Base-by-base conservation (phyloP, 35 echinoderm and acorn worm genomes). In the Lytechinus variegatus region DNA sequence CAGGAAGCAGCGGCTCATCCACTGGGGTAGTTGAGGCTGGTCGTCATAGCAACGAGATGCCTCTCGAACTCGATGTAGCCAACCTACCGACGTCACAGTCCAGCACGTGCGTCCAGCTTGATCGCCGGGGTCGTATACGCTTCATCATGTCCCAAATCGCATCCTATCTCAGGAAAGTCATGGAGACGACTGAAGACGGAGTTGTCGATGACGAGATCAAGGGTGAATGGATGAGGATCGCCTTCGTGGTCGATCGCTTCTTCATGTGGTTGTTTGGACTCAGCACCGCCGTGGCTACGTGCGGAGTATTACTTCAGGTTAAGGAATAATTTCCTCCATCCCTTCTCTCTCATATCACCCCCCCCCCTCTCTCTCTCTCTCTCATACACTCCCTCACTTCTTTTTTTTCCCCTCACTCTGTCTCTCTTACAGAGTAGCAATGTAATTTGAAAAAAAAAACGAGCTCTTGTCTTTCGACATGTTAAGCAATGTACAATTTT, bases 171-270 rank as follows among this genome's bases (percentile, higher is more conserved):
- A 61, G 91, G 9, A 52, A 87, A 54, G 54, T 97, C 89, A 94
- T 97, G 29, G 94, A 99, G 86, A 86, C 54, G 55, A 91, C 89
- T 2, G 97, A 99, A 12, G 89, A 92, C 24, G 89, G 87, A 51
- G 93, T 96, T 55, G 55, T 95, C 44, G 96, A 97, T 52, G 95
- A 96, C 21, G 97, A 97, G 54, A 13, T 95, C 29, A 93, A 95
- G 28, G 87, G 87, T 13, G 97, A 99, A 86, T 99, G 98, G 98
- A 94, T 97, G 27, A 33, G 96, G 89, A 97, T 99, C 52, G 98
- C 97, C 10, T 96, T 96, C 28, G 94, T 99, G 28, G 54, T 97
- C 54, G 98, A 99, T 87, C 95, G 98, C 51, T 94, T 99, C 61
- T 97, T 97, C 28, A 89, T 99, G 96, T 96, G 94, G 89, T 28